Evolutionary conservation across 2,113 vertebrate genomes (phyloP).

Genomic region (Lagenorhynchus albirostris): DNA sequence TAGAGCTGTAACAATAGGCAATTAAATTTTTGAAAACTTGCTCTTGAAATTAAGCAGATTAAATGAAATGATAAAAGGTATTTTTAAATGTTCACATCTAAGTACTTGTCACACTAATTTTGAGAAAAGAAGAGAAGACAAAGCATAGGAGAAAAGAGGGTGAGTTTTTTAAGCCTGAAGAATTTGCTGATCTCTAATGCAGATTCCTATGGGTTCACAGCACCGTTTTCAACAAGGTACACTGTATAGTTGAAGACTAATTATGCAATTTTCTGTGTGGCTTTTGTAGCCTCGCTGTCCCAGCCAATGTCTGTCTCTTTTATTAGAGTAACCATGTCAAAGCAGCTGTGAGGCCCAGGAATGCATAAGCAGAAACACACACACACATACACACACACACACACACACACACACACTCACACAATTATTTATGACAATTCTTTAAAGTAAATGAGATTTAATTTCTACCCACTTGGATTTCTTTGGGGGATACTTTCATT

Average conservation of each 20-base stretch:
- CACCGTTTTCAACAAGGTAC: slow-evolving; percentile 23
- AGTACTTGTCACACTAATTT: slow-evolving; percentile 37
- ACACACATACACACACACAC: not conserved
- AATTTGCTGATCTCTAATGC: not conserved
- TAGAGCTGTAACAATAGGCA: not conserved
- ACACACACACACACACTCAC: rapidly evolving
- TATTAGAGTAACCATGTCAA: slow-evolving; percentile 32
- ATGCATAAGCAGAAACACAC: slow-evolving; percentile 22
- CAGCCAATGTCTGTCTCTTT: slow-evolving; percentile 39
- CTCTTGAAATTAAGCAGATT: slow-evolving; percentile 43
- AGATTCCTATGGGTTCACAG: not conserved
- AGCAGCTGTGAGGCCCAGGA: slow-evolving; percentile 7
- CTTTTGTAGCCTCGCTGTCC: slow-evolving; percentile 11
- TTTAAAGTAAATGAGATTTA: not conserved
- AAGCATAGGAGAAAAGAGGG: not conserved
- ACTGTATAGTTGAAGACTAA: slow-evolving; percentile 28
- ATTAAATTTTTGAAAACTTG: slow-evolving; percentile 48
- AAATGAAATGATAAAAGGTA: slow-evolving; percentile 43
- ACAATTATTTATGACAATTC: not conserved
- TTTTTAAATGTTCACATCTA: not conserved
- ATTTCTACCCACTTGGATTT: not conserved
- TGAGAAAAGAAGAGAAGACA: slow-evolving; percentile 37
- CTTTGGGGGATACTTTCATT: not conserved
- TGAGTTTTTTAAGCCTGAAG: not conserved
- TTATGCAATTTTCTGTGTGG: not conserved